Evolutionary conservation across 1,140 invertebrate species (phyloP).

Genomic region (Zaprionus ghesquierei): DNA sequence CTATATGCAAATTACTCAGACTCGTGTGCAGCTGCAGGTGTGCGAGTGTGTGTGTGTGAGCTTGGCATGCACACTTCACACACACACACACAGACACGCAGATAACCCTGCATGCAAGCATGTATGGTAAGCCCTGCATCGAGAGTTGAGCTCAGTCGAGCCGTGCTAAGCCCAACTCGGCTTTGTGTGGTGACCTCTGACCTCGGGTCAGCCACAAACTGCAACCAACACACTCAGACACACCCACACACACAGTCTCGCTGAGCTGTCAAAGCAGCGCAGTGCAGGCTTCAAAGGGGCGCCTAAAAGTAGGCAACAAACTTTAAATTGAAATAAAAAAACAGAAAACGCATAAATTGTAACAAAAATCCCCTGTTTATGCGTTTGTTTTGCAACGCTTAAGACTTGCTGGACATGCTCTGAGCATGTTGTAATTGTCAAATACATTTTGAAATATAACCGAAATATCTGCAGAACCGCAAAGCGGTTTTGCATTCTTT

Average conservation of each 20-base stretch:
- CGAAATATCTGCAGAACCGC: not conserved
- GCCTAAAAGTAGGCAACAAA: constrained; percentile 56
- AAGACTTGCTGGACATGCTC: not conserved
- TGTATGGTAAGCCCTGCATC: not conserved
- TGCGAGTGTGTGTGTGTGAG: constrained; percentile 4
- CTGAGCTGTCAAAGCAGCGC: not conserved
- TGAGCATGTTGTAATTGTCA: not conserved
- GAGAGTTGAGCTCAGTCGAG: constrained; percentile 20
- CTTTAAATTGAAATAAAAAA: not conserved
- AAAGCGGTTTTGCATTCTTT: not conserved
- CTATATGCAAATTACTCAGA: constrained; percentile 54
- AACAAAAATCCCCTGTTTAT: not conserved
- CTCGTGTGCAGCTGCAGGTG: constrained; percentile 7
- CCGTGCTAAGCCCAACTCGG: constrained; percentile 27
- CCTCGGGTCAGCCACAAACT: constrained; percentile 1
- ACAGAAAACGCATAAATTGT: not conserved
- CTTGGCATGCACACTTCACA: not conserved
- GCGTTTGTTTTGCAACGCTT: not conserved
- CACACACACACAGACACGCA: constrained; percentile 3
- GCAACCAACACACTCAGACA: constrained; percentile 1
- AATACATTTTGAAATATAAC: not conserved
- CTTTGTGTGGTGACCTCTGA: constrained; percentile 18
- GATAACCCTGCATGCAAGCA: constrained; percentile 7
- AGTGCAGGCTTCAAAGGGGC: not conserved
- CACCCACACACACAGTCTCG: not conserved